A percentile compares a stretch with the other conserved stretches of the same genome.
phyloP scores from a whole-genome alignment of 2,888 invertebrate genomes.

The Lottia gigantea region DNA sequence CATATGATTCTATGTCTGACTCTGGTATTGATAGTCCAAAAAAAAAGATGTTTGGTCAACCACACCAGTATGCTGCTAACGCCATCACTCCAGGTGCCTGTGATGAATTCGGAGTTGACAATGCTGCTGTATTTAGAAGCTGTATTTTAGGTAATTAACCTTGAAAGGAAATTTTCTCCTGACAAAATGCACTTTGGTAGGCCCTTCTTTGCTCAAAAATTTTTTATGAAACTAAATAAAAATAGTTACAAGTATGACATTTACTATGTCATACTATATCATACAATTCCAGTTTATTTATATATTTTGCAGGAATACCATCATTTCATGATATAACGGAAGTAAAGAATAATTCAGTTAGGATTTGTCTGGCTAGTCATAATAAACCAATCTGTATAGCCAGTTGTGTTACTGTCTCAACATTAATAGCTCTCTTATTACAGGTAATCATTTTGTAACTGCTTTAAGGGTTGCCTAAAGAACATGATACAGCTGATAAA shows the following conservation, averaged over 20 bases:
- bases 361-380: slow-evolving; percentile 66
- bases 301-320: slow-evolving; percentile 52
- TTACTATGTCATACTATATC: no score
- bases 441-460: slow-evolving; percentile 45
- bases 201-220: no score
- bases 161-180: no score
- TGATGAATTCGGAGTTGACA: slow-evolving; percentile 49
- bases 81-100: slow-evolving; percentile 33
- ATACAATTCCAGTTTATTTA: no score
- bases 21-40: neutral
- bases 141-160: slow-evolving; percentile 51
- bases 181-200: no score
- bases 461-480: no score
- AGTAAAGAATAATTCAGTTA: slow-evolving; percentile 55
- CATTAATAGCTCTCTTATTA: slow-evolving; percentile 60
- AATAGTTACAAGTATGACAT: no score
- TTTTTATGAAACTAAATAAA: no score
- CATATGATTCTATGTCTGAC: neutral
- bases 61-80: slow-evolving; percentile 3
- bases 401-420: slow-evolving; percentile 58
- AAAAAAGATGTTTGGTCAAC: neutral
- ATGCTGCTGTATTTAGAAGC: slow-evolving; percentile 56
- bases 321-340: slow-evolving; percentile 56
- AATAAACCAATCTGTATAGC: slow-evolving; percentile 60
- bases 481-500: no score